A percentile compares a stretch with the other conserved stretches of the same genome.
Conservation (phyloP, 2,113 vertebrate species). For the Archocentrus centrarchus region DNA sequence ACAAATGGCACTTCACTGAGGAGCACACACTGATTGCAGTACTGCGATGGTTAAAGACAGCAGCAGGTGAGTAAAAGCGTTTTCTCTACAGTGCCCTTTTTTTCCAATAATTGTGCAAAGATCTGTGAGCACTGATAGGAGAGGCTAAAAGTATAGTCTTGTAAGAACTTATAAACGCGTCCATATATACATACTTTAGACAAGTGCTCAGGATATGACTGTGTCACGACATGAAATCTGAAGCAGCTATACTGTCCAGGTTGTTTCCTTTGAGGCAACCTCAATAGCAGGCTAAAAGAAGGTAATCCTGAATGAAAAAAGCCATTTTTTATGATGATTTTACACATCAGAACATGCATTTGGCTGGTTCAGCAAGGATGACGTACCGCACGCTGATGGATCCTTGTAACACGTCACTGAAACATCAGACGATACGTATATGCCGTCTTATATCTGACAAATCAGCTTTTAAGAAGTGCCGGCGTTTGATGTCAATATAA, state of each 20-base stretch:
- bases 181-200: background rate
- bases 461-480: slow-evolving; percentile 5
- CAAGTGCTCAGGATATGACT: background rate
- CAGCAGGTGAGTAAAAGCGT: slow-evolving; percentile 59
- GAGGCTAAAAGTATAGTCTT: background rate
- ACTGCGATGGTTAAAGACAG: slow-evolving; percentile 16
- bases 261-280: slow-evolving; percentile 18
- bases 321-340: background rate
- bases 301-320: slow-evolving; percentile 26
- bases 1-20: slow-evolving; percentile 41
- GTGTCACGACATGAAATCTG: background rate
- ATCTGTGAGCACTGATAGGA: background rate
- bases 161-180: background rate
- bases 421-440: background rate
- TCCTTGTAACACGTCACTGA: background rate
- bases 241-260: background rate
- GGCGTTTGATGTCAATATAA: background rate
- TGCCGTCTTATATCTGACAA: background rate
- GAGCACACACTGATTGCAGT: slow-evolving; percentile 30
- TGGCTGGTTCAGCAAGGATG: background rate
- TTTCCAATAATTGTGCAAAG: slow-evolving; percentile 33
- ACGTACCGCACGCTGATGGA: background rate
- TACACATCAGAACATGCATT: slow-evolving; percentile 13
- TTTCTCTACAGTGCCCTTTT: slow-evolving; percentile 18
- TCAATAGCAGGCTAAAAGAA: background rate